Percentiles rank a stretch among this genome's conserved stretches.
Conservation (phyloP, 2,888 invertebrate species). For the Nebria brevicollis region DNA sequence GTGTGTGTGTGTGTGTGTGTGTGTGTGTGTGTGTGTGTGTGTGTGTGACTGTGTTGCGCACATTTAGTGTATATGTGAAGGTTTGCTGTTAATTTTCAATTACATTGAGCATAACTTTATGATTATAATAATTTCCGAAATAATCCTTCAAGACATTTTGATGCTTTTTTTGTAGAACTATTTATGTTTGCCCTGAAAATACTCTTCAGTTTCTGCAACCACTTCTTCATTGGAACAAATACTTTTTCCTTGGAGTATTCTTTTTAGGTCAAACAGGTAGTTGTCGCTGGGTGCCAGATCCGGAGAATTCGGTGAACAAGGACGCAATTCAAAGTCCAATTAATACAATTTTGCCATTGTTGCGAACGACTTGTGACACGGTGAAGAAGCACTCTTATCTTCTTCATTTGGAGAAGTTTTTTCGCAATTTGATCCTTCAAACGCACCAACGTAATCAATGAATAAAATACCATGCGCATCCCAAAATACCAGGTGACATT, state of each 20-base stretch:
- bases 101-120: too few relatives aligned
- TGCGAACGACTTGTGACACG: constrained; percentile 38
- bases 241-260: constrained; percentile 34
- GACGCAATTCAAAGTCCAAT: constrained; percentile 47
- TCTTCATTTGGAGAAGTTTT: constrained; percentile 50
- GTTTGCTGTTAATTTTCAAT: too few relatives aligned
- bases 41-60: too few relatives aligned
- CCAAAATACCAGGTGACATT: constrained; percentile 10
- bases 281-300: constrained; percentile 53
- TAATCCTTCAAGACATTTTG: background rate
- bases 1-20: too few relatives aligned
- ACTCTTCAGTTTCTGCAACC: constrained; percentile 22
- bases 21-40: too few relatives aligned
- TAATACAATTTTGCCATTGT: constrained; percentile 49
- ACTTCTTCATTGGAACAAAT: constrained; percentile 33
- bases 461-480: background rate
- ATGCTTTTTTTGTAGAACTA: constrained; percentile 7
- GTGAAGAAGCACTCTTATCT: constrained; percentile 50
- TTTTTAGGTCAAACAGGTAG: constrained; percentile 51
- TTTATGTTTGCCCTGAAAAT: constrained; percentile 30
- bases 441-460: constrained; percentile 48
- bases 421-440: constrained; percentile 51
- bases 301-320: constrained; percentile 51
- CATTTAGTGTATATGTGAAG: too few relatives aligned
- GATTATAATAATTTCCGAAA: too few relatives aligned